Percentiles rank a stretch among this genome's conserved stretches.
phyloP scores from a whole-genome alignment of 2,888 invertebrate genomes.

The Acronicta psi region DNA sequence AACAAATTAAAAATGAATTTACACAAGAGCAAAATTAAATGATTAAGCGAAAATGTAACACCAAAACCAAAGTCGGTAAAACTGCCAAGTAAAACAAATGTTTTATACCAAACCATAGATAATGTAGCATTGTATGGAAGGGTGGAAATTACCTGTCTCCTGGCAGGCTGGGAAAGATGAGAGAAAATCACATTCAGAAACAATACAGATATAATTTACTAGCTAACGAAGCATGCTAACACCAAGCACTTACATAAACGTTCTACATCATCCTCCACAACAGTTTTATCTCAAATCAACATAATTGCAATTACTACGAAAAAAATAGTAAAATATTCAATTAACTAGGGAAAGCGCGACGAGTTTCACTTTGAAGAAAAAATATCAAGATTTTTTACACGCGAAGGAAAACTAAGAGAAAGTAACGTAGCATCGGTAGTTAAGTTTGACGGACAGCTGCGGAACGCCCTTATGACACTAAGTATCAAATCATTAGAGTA shows the following conservation, averaged over 20 bases:
- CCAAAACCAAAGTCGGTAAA: conserved; percentile 49
- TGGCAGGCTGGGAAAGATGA: conserved; percentile 89
- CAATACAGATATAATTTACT: conserved; percentile 84
- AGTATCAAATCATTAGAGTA: conserved; percentile 11
- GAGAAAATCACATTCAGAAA: conserved; percentile 89
- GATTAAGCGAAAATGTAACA: conserved; percentile 35
- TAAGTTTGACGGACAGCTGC: conserved; percentile 54
- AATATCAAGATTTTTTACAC: conserved; percentile 87
- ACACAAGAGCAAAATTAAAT: conserved; percentile 20
- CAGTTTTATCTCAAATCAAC: conserved; percentile 68
- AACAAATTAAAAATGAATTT: conserved; percentile 7
- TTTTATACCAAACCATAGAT: conserved; percentile 41
- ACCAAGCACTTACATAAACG: conserved; percentile 64
- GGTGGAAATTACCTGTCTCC: conserved; percentile 86
- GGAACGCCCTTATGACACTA: conserved; percentile 59
- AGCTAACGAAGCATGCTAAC: conserved; percentile 80
- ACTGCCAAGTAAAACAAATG: conserved; percentile 40
- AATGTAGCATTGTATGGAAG: conserved; percentile 60
- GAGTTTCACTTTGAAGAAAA: conserved; percentile 83
- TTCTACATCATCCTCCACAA: conserved; percentile 69
- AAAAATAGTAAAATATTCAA: conserved; percentile 80
- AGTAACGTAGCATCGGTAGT: conserved; percentile 61
- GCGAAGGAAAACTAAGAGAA: conserved; percentile 83
- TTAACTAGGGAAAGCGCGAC: conserved; percentile 84
- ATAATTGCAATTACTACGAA: conserved; percentile 81